Evolutionary conservation across 2,888 invertebrate genomes (phyloP).

Genomic region (Clostera curtula): DNA sequence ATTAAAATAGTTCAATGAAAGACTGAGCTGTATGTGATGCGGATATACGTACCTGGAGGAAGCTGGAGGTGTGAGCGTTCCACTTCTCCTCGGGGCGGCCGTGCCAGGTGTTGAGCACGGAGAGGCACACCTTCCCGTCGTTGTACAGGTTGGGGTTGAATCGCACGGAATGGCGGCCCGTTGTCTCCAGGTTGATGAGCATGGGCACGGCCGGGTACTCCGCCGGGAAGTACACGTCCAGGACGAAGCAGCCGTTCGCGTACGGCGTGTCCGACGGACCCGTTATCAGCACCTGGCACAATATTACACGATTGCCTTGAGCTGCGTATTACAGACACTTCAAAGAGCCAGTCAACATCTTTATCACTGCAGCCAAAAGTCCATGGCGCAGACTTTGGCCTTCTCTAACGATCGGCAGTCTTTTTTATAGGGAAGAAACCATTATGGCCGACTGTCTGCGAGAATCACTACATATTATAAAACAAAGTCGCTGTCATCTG

Average conservation of each 20-base stretch:
- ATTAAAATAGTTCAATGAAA: too few relatives aligned
- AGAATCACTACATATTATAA: too few relatives aligned
- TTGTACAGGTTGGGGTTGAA: conserved; percentile 96
- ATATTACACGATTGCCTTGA: conserved; percentile 20
- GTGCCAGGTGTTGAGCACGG: conserved; percentile 97
- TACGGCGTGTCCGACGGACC: conserved; percentile 94
- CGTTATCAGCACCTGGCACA: conserved; percentile 86
- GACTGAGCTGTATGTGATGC: too few relatives aligned
- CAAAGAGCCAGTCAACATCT: too few relatives aligned
- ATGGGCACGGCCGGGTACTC: conserved; percentile 89
- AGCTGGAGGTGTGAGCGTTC: conserved; percentile 96
- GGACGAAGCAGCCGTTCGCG: conserved; percentile 93
- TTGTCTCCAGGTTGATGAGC: conserved; percentile 93
- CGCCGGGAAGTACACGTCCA: conserved; percentile 93
- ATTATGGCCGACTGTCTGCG: too few relatives aligned
- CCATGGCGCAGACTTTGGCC: too few relatives aligned
- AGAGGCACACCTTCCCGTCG: conserved; percentile 94
- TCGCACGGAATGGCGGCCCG: conserved; percentile 90
- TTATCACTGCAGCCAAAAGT: too few relatives aligned
- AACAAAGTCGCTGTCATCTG: too few relatives aligned
- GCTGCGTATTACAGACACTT: too few relatives aligned
- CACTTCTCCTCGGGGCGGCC: conserved; percentile 97
- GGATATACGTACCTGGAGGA: conserved; percentile 77
- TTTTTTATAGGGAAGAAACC: too few relatives aligned
- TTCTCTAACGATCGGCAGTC: too few relatives aligned